phyloP scores from a whole-genome alignment of 2,113 vertebrate species.

The Psilopsiagon aurifrons region DNA sequence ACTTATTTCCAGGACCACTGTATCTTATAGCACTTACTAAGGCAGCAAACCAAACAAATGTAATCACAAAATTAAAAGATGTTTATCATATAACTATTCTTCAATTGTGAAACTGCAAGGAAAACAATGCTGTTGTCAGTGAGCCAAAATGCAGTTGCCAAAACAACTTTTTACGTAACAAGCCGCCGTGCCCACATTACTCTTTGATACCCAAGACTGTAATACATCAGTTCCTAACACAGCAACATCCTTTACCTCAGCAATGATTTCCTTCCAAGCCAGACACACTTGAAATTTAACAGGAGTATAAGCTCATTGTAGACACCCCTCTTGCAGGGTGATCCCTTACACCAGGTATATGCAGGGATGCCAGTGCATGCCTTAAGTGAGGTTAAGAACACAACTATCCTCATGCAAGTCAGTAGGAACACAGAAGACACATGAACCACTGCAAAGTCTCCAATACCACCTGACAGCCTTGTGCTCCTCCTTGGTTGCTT shows the following conservation, averaged over 20 bases:
- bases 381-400: neutral
- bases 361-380: neutral
- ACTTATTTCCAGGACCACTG: neutral
- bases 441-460: neutral
- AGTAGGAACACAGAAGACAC: neutral
- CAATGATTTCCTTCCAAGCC: neutral
- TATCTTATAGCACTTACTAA: neutral
- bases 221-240: neutral
- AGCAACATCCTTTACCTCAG: neutral
- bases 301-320: neutral
- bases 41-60: neutral
- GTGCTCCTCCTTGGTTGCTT: neutral
- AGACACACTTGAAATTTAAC: neutral
- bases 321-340: neutral
- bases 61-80: neutral
- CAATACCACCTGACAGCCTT: neutral
- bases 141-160: neutral
- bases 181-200: neutral
- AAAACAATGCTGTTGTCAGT: neutral
- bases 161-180: neutral
- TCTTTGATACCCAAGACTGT: neutral
- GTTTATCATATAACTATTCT: neutral
- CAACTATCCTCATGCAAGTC: neutral
- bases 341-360: neutral
- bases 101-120: neutral